Evolutionary conservation across 2,888 invertebrate species (phyloP), one percentile per base, ranked within the genome.

Genomic region (Archaeoteleia sp.): DNA sequence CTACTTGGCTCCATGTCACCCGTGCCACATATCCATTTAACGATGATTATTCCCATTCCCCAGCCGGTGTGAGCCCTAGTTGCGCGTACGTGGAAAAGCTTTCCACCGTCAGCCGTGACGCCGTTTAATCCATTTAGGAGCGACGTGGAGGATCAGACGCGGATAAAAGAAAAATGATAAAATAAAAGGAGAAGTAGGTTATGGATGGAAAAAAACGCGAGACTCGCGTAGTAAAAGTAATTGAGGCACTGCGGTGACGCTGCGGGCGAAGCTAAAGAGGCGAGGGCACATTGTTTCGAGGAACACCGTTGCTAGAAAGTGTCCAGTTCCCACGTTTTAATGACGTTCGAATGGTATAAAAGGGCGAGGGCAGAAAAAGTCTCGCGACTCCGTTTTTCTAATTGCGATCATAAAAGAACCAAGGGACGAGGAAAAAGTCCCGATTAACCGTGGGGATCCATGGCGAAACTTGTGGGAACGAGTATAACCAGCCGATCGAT

Each of bases 1-100:
- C 71, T 66, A 63, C 68, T 71, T 71, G 71, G 67, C 62, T 62
- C 60, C 72, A 69, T 72, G 74, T 74, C 72, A 70, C 72, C 72
- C 61, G 73, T 63, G 62, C 60, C 70, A 71, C 60, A 70, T 62
- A 72, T 73, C 51, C 69, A 67, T 63, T 73, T 74, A 63, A 73
- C 72, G 68, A 72, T 69, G 69, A 74, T 74, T 73, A 74, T 76
- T 72, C 58, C 46, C 51, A 45, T 67, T 61, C 43, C 23, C 30
- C 32, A 23, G 23, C 32, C 20, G 20, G 20, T n/a, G n/a, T n/a
- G n/a, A n/a, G n/a, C n/a, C n/a, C n/a, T n/a, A n/a, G n/a, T n/a
- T n/a, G n/a, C n/a, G n/a, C n/a, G n/a, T n/a, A n/a, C n/a, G n/a
- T n/a, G n/a, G n/a, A n/a, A n/a, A n/a, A n/a, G n/a, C n/a, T n/a